Conservation (phyloP, 2,888 invertebrate genomes). For the Peribatodes rhomboidaria region DNA sequence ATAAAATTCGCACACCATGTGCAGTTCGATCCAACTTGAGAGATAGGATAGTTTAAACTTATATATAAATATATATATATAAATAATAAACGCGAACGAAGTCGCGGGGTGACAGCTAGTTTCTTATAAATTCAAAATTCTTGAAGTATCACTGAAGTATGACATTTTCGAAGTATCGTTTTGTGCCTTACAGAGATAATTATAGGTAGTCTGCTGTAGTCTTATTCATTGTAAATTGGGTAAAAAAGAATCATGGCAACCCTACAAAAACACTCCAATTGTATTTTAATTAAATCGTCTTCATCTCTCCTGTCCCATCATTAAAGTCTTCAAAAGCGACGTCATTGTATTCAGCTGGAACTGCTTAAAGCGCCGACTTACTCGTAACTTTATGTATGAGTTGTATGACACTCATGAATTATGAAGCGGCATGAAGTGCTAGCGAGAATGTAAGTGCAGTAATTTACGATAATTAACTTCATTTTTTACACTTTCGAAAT, state of each 20-base stretch:
- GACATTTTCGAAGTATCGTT: no score
- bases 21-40: no score
- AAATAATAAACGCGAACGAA: no score
- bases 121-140: no score
- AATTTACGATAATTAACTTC: slow-evolving; percentile 33
- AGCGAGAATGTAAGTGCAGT: slow-evolving; percentile 25
- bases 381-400: slow-evolving; percentile 15
- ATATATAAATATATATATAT: no score
- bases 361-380: slow-evolving; percentile 37
- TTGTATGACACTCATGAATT: slow-evolving; percentile 30
- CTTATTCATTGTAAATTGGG: neutral
- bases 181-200: no score
- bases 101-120: no score
- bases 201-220: no score
- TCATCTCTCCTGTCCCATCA: slow-evolving; percentile 19
- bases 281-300: slow-evolving; percentile 57
- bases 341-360: slow-evolving; percentile 44
- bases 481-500: slow-evolving; percentile 29
- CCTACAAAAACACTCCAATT: slow-evolving; percentile 48
- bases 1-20: no score
- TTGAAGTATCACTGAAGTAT: no score
- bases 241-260: slow-evolving; percentile 30
- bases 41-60: no score
- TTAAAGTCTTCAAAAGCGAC: slow-evolving; percentile 20
- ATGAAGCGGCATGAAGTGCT: slow-evolving; percentile 20